A percentile compares a stretch with the other conserved stretches of the same genome.
phyloP scores from a whole-genome alignment of 2,113 vertebrate genomes.

The Microtus oregoni region DNA sequence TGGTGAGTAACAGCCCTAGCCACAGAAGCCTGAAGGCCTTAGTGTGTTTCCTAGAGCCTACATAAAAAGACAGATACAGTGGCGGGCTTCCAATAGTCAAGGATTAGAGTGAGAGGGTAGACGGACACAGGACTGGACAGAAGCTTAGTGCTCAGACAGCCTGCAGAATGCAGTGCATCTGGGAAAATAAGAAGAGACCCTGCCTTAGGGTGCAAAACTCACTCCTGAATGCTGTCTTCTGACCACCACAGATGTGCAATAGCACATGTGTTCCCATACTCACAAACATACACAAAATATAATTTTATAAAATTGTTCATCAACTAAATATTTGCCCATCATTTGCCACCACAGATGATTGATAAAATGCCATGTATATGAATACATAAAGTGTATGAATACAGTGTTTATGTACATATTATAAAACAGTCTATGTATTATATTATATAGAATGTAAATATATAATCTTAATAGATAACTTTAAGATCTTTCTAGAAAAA shows the following conservation, averaged over 20 bases:
- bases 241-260: not conserved
- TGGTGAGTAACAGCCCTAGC: not conserved
- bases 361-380: not conserved
- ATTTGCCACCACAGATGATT: not conserved
- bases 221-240: not conserved
- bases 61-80: not conserved
- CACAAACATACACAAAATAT: not conserved
- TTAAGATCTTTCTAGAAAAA: slow-evolving; percentile 5
- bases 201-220: too few species aligned
- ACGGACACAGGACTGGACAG: not conserved
- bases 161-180: too few species aligned
- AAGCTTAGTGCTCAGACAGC: not conserved
- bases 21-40: too few species aligned
- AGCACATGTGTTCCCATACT: not conserved
- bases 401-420: not conserved
- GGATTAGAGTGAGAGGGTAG: not conserved
- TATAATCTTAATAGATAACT: not conserved
- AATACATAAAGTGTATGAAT: not conserved
- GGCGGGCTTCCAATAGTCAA: not conserved
- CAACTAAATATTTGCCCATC: not conserved
- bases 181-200: not conserved
- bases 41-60: not conserved
- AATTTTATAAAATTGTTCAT: not conserved
- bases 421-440: too few species aligned
- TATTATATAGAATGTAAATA: not conserved